A percentile compares a stretch with the other conserved stretches of the same genome.
Conservation (phyloP, 2,797 vertebrate genomes). For the Scolopax bukidnonensis region DNA sequence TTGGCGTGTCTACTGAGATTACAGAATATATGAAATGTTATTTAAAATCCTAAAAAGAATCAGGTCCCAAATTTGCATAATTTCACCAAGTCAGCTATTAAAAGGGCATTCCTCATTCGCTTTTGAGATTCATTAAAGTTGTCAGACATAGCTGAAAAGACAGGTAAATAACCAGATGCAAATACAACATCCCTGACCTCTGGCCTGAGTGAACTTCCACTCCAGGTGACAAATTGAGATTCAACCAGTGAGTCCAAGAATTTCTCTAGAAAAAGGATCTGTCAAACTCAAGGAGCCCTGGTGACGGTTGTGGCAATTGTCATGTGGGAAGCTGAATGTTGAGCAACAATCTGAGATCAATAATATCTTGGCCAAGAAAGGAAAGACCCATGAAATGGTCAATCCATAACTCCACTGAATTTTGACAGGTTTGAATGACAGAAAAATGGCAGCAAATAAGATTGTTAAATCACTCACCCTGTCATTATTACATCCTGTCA, state of each 20-base stretch:
- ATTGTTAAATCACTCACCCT: conserved; percentile 46
- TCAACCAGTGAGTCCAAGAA: background rate
- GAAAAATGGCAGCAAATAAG: conserved; percentile 42
- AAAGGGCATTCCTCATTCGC: background rate
- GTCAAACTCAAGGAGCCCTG: conserved; percentile 6
- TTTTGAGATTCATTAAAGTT: background rate
- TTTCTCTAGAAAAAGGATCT: background rate
- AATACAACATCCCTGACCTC: background rate
- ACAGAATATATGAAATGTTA: background rate
- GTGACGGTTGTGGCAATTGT: background rate
- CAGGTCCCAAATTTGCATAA: background rate
- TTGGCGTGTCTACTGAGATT: background rate
- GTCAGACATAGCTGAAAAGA: background rate
- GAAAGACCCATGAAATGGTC: conserved; percentile 40
- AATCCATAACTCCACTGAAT: conserved; percentile 37
- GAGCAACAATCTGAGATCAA: conserved; percentile 54
- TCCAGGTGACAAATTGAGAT: background rate
- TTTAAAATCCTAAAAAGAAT: background rate
- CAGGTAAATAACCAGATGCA: background rate
- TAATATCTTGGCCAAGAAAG: conserved; percentile 18
- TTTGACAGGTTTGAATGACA: conserved; percentile 53
- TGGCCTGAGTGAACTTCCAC: background rate
- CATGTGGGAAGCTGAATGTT: conserved; percentile 6
- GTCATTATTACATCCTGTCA: conserved; percentile 44
- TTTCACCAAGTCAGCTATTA: background rate